Conservation (phyloP, 1,140 invertebrate species). For the Venturia canescens region DNA sequence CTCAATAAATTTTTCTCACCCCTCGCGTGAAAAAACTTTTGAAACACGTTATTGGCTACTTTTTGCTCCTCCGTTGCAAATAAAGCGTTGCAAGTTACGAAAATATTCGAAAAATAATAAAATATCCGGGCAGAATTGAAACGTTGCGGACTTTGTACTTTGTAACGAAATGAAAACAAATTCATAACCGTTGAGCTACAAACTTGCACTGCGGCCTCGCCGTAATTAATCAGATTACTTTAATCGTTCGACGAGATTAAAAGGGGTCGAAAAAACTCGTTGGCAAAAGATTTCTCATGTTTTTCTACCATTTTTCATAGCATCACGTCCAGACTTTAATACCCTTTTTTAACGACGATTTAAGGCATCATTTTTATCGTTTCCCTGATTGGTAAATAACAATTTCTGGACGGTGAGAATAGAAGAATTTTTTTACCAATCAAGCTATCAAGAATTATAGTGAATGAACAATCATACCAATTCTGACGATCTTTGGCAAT, state of each 20-base stretch:
- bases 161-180: background rate
- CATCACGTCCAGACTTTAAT: no score
- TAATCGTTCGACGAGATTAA: no score
- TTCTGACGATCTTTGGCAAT: background rate
- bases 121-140: no score
- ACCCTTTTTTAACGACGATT: no score
- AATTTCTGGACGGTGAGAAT: no score
- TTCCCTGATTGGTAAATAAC: background rate
- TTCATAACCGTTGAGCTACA: background rate
- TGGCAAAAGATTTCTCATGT: no score
- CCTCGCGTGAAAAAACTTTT: conserved; percentile 1
- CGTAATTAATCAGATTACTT: no score
- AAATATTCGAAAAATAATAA: background rate
- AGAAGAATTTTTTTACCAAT: no score
- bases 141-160: background rate
- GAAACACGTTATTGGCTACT: conserved; percentile 18
- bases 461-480: conserved; percentile 8
- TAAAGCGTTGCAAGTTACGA: background rate
- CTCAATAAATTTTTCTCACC: conserved; percentile 3
- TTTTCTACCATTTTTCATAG: no score
- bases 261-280: no score
- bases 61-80: background rate
- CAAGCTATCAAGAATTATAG: background rate
- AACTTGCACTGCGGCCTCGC: no score
- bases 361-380: background rate